Evolutionary conservation across 1,140 invertebrate genomes (phyloP), one percentile per base, ranked within the genome.

Genomic region (Leptinotarsa undecemlineata): DNA sequence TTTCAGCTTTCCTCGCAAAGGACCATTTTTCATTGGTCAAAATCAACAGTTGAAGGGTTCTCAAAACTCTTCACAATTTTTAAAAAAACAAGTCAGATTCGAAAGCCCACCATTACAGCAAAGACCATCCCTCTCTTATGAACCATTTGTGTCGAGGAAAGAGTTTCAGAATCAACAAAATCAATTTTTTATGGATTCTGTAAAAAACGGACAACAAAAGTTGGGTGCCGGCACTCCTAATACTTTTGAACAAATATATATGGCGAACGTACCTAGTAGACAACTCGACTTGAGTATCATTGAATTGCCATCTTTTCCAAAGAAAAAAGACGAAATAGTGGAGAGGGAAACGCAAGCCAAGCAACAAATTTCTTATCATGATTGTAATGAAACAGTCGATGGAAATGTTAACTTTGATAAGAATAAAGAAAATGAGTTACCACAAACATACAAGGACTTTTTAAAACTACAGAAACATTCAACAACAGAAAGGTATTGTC

Each of bases 221-320:
- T 69, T 68, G 19, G 47, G 21, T 75, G 66, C 66, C 1, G 68
- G 71, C 33, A 47, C 26, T 48, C 17, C 26, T 26, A 76, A 48
- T 60, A 77, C 71, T 63, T 84, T 84, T 74, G 76, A 82, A 69
- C 78, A 84, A 74, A 81, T 84, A 23, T 84, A 85, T 73, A 78
- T 83, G 81, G 81, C 81, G 17, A 84, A 84, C 75, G 75, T 85
- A 17, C 84, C 84, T 11, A 83, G 81, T 77, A 74, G 81, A 48
- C 70, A 82, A 63, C 77, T 85, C 74, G 84, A 85, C 77, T 80
- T 84, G 57, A 85, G 84, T 77, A 67, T 85, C 33, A 79, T 85
- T 33, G 82, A 85, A 69, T 64, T 75, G 4, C 73, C 77, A 20
- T 57, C 60, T 4, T 48, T 68, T 68, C 61, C 6, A 66, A 64